Evolutionary conservation across 2,113 vertebrate species (phyloP).

Genomic region (Antigone vipio): DNA sequence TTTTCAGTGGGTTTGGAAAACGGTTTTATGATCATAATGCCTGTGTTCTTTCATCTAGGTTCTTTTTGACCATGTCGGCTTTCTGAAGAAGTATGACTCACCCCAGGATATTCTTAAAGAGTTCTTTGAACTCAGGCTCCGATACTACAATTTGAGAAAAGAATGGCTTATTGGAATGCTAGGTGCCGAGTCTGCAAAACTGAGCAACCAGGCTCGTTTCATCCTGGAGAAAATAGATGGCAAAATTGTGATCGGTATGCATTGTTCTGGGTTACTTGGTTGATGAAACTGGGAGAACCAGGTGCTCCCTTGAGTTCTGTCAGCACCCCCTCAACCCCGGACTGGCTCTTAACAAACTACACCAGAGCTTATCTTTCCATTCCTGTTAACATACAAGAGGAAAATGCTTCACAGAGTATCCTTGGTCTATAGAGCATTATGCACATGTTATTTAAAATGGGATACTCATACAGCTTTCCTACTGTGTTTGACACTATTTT

Average conservation of each 20-base stretch:
- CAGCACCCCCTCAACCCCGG: background rate
- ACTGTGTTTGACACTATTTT: background rate
- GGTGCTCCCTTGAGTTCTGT: background rate
- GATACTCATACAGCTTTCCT: background rate
- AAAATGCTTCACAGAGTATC: background rate
- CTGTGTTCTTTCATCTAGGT: slow-evolving; percentile 75
- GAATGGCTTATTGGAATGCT: slow-evolving; percentile 94
- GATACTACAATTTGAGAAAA: slow-evolving; percentile 90
- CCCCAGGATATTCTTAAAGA: slow-evolving; percentile 88
- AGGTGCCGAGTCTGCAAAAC: slow-evolving; percentile 85
- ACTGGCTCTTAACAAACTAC: slow-evolving; percentile 20
- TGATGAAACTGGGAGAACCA: background rate
- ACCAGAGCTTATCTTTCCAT: slow-evolving; percentile 19
- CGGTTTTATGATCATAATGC: background rate
- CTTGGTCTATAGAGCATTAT: background rate
- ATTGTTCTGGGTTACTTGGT: background rate
- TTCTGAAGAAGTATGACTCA: slow-evolving; percentile 92
- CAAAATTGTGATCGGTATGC: slow-evolving; percentile 90
- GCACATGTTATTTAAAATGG: background rate
- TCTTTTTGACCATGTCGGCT: slow-evolving; percentile 93
- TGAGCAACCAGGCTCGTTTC: slow-evolving; percentile 97
- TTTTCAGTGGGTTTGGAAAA: background rate
- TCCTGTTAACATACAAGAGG: background rate
- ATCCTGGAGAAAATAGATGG: slow-evolving; percentile 98
- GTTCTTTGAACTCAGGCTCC: slow-evolving; percentile 91